These are phyloP conservation scores for Varanus komodoensis DNA, from an alignment of 2,113 vertebrate species.

Conservation along the genomic window DNA sequence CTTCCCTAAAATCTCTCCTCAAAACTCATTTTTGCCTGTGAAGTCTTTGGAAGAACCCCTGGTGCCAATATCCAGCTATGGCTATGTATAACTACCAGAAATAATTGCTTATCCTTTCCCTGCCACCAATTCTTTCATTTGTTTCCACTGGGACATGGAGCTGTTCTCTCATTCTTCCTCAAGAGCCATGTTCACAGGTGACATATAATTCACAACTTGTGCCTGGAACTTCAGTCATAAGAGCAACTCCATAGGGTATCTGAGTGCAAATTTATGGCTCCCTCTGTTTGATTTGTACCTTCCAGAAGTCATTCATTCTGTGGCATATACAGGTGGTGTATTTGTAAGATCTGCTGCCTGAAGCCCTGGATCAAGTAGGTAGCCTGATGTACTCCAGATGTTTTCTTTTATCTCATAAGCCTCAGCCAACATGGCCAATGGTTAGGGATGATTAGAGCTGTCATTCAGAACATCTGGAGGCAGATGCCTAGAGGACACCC, in stretches of 20 bases:
- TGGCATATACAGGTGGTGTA: neutral
- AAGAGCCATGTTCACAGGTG: neutral
- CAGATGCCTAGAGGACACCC: no score
- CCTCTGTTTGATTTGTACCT: neutral
- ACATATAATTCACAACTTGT: neutral
- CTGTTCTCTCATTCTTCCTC: neutral
- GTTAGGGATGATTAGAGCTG: no score
- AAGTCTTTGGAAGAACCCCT: neutral
- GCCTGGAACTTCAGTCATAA: neutral
- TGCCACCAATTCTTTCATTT: neutral
- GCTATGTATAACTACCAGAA: no score
- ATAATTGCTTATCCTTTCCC: no score
- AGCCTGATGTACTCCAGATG: no score
- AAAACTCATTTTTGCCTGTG: neutral
- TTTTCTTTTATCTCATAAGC: no score
- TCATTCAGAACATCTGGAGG: no score
- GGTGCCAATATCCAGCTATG: no score
- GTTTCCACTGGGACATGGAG: neutral
- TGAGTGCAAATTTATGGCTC: neutral
- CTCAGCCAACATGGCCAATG: no score
- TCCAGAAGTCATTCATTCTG: neutral
- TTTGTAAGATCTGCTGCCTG: neutral
- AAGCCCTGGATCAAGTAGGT: no score
- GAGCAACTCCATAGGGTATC: neutral
- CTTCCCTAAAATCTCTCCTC: neutral